Conservation (phyloP, 2,113 vertebrate species). For the Hassar affinis region DNA sequence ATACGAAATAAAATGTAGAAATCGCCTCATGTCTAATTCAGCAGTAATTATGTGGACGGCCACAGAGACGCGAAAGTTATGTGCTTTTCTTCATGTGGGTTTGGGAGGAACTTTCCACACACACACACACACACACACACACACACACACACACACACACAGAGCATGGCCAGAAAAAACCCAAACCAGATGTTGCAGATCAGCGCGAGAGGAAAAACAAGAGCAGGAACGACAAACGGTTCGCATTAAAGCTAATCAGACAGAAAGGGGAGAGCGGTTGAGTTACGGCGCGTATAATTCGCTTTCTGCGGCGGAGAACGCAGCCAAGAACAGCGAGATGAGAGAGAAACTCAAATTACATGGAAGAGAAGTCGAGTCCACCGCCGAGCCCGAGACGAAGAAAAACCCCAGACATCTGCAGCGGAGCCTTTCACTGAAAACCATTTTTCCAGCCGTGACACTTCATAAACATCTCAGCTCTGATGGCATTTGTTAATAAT, state of each 20-base stretch:
- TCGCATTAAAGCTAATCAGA: conserved; percentile 75
- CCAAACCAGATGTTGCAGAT: conserved; percentile 74
- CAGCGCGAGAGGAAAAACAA: conserved; percentile 67
- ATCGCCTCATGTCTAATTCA: conserved; percentile 37
- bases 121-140: conserved; percentile 25
- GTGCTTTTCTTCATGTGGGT: conserved; percentile 28
- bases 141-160: conserved; percentile 31
- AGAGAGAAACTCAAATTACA: conserved; percentile 71
- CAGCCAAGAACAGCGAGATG: conserved; percentile 68
- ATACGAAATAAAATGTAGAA: conserved; percentile 13
- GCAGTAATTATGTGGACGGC: conserved; percentile 62
- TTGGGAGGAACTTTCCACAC: conserved; percentile 28
- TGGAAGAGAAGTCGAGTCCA: conserved; percentile 57
- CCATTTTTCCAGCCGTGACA: not conserved
- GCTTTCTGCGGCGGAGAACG: conserved; percentile 56
- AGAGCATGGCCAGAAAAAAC: conserved; percentile 59
- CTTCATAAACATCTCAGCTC: not conserved
- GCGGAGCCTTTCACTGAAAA: not conserved
- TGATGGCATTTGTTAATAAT: not conserved
- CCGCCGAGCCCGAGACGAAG: not conserved
- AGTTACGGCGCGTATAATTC: conserved; percentile 75
- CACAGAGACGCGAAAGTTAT: conserved; percentile 46
- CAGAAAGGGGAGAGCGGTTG: conserved; percentile 71
- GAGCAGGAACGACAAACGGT: conserved; percentile 63
- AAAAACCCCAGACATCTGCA: conserved; percentile 9